A percentile compares a stretch with the other conserved stretches of the same genome.
Evolutionary conservation across 1,140 invertebrate species (phyloP).

Genomic region (Papilio xuthus): DNA sequence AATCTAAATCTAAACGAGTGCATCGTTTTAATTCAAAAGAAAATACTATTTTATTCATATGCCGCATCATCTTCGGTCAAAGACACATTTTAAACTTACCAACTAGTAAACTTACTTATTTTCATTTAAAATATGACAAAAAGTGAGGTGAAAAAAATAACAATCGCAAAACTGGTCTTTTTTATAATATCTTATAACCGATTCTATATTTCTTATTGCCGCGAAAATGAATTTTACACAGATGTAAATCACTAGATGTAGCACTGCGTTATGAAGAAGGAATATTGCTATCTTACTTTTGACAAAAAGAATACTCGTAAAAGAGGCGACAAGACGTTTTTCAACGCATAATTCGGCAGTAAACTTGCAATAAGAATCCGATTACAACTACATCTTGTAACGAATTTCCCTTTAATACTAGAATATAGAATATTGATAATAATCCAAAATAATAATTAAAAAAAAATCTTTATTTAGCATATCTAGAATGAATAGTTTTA

Average conservation of each 20-base stretch:
- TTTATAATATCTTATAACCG: not conserved
- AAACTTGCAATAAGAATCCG: too few relatives aligned
- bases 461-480: not conserved
- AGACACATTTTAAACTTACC: not conserved
- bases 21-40: too few relatives aligned
- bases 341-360: too few relatives aligned
- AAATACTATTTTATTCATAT: not conserved
- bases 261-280: not conserved
- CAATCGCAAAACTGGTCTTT: not conserved
- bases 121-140: not conserved
- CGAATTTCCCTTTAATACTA: too few relatives aligned
- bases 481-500: not conserved
- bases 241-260: slow-evolving; percentile 5
- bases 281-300: not conserved
- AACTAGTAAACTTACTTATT: slow-evolving; percentile 1
- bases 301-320: not conserved
- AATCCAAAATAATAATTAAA: too few relatives aligned
- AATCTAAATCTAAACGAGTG: too few relatives aligned
- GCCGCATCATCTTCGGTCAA: not conserved
- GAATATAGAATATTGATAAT: too few relatives aligned
- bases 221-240: slow-evolving; percentile 2
- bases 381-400: too few relatives aligned
- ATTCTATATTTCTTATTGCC: slow-evolving; percentile 9
- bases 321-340: not conserved
- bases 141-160: not conserved